These are phyloP conservation scores for Triplophysa siluroides DNA, from an alignment of 2,113 vertebrate species.

Conservation along the genomic window DNA sequence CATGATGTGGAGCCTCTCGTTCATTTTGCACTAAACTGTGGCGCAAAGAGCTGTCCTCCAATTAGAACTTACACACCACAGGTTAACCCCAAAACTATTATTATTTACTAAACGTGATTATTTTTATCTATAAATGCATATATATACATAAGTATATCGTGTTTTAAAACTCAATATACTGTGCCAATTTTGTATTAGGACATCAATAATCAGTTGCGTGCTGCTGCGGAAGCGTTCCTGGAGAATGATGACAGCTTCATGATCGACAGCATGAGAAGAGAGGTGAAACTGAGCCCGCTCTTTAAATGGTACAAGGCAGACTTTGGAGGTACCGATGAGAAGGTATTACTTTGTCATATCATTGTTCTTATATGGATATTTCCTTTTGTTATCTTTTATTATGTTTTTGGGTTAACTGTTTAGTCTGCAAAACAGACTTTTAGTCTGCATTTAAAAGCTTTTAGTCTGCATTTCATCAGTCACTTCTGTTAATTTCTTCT, in stretches of 20 bases:
- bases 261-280: conserved; percentile 71
- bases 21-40: conserved; percentile 81
- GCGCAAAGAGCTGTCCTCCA: conserved; percentile 75
- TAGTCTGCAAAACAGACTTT: no score
- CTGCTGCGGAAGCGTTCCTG: conserved; percentile 76
- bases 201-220: conserved; percentile 73
- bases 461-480: not conserved
- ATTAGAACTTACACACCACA: conserved; percentile 77
- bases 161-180: not conserved
- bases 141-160: not conserved
- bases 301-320: conserved; percentile 82
- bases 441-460: not conserved
- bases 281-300: conserved; percentile 78
- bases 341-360: conserved; percentile 60
- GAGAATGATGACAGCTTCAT: conserved; percentile 73
- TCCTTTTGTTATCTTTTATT: not conserved
- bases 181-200: conserved; percentile 60
- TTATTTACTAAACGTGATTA: not conserved
- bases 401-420: not conserved
- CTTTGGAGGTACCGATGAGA: conserved; percentile 78
- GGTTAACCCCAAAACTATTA: conserved; percentile 56
- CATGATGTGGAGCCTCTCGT: conserved; percentile 75
- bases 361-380: not conserved
- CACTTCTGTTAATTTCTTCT: conserved; percentile 17
- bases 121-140: not conserved